Evolutionary conservation across 2,113 vertebrate species (phyloP).

Genomic region (Plecotus auritus): DNA sequence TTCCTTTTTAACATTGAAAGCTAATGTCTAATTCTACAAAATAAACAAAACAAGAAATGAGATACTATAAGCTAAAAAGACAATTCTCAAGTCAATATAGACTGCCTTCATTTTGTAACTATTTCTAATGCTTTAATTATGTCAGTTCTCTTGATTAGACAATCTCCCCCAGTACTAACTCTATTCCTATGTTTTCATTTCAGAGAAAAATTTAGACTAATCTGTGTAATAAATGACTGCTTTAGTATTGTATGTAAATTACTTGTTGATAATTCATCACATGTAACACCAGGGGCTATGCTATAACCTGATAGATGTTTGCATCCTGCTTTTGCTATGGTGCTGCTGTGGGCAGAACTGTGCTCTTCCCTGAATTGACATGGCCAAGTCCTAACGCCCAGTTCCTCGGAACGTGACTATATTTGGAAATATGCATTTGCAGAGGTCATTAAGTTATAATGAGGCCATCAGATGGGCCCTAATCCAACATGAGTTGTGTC

Average conservation of each 20-base stretch:
- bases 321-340: not conserved
- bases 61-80: not conserved
- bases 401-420: not conserved
- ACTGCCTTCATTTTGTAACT: not conserved
- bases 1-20: conserved; percentile 12
- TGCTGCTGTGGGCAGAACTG: not conserved
- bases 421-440: not conserved
- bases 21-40: not conserved
- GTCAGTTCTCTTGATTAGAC: not conserved
- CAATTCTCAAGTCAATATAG: not conserved
- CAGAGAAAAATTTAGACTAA: not conserved
- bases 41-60: conserved; percentile 12
- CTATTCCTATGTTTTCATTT: not conserved
- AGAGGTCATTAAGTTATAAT: not conserved
- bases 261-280: not conserved
- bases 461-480: not conserved
- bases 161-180: not conserved
- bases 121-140: not conserved
- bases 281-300: not conserved
- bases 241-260: not conserved
- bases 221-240: not conserved
- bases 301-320: not conserved
- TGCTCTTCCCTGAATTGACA: not conserved
- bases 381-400: not conserved
- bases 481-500: not conserved